These are phyloP conservation scores for Ctenodactylus gundi DNA, from an alignment of 2,113 vertebrate species.

Conservation along the genomic window DNA sequence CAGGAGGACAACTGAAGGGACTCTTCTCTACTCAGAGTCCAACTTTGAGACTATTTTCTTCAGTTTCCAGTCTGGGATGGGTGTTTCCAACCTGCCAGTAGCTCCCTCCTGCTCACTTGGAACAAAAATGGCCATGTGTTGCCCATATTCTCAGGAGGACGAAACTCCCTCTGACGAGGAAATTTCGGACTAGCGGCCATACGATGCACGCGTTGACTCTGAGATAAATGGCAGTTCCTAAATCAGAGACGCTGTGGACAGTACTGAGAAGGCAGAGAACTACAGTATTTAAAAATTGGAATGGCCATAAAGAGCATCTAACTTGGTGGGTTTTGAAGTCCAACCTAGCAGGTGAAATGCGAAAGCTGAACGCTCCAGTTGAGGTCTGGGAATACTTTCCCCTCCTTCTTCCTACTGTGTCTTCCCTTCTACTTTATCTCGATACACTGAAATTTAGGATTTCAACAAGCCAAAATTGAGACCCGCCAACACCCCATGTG, in stretches of 20 bases:
- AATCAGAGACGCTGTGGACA: background rate
- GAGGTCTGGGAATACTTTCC: background rate
- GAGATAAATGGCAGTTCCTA: background rate
- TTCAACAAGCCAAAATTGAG: background rate
- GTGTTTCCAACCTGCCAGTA: background rate
- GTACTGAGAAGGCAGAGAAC: background rate
- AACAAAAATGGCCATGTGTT: background rate
- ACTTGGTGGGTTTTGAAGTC: background rate
- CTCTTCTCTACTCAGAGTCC: background rate
- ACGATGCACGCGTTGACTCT: background rate
- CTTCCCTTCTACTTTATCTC: too few relatives aligned
- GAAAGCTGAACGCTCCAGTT: background rate
- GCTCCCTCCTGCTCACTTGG: background rate
- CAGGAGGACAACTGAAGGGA: background rate
- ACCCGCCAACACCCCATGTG: background rate
- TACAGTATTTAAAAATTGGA: background rate
- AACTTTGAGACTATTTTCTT: background rate
- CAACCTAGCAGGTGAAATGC: too few relatives aligned
- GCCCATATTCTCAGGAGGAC: background rate
- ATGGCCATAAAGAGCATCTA: background rate
- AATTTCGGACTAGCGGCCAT: background rate
- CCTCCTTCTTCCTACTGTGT: accelerated
- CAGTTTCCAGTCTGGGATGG: too few relatives aligned
- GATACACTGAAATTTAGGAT: background rate
- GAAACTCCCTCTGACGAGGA: background rate